These are phyloP conservation scores for Ameiurus melas DNA, from an alignment of 2,113 vertebrate genomes.

Conservation along the genomic window DNA sequence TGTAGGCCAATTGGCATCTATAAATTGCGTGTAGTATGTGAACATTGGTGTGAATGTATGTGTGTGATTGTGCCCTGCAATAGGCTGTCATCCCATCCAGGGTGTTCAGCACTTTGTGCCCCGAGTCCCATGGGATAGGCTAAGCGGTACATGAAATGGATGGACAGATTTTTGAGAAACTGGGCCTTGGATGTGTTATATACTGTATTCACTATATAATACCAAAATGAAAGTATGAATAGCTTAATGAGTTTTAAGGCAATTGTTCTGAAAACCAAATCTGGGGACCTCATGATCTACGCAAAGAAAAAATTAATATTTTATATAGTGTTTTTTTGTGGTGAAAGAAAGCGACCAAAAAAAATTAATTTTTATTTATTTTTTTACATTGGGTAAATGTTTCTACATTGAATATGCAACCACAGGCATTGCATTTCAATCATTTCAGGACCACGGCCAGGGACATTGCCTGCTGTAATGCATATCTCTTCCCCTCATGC, in stretches of 20 bases:
- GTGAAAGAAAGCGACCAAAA: too few relatives aligned
- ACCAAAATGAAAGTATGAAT: not conserved
- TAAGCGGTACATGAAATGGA: too few relatives aligned
- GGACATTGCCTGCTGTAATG: not conserved
- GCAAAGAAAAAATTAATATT: too few relatives aligned
- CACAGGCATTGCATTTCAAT: not conserved
- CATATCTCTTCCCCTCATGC: not conserved
- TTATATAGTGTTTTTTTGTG: too few relatives aligned
- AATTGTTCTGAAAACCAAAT: not conserved
- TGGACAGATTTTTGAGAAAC: not conserved
- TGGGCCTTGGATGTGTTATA: not conserved
- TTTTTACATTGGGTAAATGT: not conserved
- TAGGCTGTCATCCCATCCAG: too few relatives aligned
- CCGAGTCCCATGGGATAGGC: too few relatives aligned
- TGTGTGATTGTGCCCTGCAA: too few relatives aligned
- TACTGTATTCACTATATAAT: not conserved
- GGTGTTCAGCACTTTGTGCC: too few relatives aligned
- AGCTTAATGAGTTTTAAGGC: not conserved
- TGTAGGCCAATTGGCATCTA: too few relatives aligned
- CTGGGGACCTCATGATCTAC: not conserved
- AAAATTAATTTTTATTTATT: too few relatives aligned
- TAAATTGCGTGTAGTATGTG: too few relatives aligned
- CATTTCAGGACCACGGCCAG: slow-evolving; percentile 41
- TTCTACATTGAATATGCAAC: not conserved
- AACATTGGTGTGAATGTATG: too few relatives aligned